These are phyloP conservation scores for Mola mola DNA, from an alignment of 2,113 vertebrate genomes.

Conservation along the genomic window DNA sequence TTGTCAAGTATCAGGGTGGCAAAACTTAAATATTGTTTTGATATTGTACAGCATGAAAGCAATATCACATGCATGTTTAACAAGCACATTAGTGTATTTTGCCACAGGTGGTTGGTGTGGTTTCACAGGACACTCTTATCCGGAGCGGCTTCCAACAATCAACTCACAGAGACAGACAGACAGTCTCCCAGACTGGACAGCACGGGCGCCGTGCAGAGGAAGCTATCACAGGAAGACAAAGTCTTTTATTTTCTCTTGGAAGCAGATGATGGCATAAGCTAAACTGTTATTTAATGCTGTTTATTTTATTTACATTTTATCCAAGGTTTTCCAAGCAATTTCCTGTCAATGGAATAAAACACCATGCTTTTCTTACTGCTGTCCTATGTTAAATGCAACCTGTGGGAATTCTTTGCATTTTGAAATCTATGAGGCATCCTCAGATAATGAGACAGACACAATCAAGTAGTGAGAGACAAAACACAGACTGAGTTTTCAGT, in stretches of 20 bases:
- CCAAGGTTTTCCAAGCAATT: slow-evolving; percentile 15
- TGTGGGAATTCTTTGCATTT: slow-evolving; percentile 3
- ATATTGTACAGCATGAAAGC: not conserved
- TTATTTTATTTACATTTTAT: slow-evolving; percentile 1
- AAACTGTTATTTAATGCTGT: not conserved
- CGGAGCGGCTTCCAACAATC: slow-evolving; percentile 6
- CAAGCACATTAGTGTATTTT: too few relatives aligned
- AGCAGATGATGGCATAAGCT: slow-evolving; percentile 2
- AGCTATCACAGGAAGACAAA: slow-evolving; percentile 9
- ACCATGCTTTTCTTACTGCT: not conserved
- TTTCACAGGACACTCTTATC: slow-evolving; percentile 15
- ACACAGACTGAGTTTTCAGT: slow-evolving; percentile 13
- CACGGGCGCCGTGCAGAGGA: not conserved
- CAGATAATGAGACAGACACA: slow-evolving; percentile 7
- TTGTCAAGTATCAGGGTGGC: not conserved
- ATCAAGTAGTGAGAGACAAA: slow-evolving; percentile 9
- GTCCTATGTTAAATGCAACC: slow-evolving; percentile 11
- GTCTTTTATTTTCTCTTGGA: slow-evolving; percentile 18
- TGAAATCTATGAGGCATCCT: slow-evolving; percentile 3
- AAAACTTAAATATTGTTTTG: not conserved
- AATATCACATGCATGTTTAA: not conserved
- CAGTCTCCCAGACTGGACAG: slow-evolving; percentile 12
- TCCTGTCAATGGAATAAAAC: slow-evolving; percentile 5
- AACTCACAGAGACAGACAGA: slow-evolving; percentile 27
- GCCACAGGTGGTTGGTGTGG: not conserved